Evolutionary conservation across 2,113 vertebrate genomes (phyloP), one percentile per base, ranked within the genome.

Genomic region (Trinectes maculatus): DNA sequence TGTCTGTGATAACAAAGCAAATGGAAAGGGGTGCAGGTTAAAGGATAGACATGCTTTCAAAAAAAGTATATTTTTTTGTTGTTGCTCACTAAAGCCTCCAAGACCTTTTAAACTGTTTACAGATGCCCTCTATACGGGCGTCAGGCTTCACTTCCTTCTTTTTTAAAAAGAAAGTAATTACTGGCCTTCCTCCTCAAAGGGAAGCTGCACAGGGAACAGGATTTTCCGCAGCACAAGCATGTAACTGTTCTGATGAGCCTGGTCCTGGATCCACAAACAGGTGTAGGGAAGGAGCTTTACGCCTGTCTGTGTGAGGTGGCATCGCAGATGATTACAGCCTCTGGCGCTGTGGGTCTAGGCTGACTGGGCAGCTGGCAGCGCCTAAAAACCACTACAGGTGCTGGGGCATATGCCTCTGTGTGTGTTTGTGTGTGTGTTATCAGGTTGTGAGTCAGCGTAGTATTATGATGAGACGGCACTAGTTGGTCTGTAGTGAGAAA

Each of bases 391-490:
- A 79, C 78, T 75, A 79, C 83, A 86, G 82, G 82, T 90, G 87
- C 68, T 69, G 74, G 74, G 57, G 56, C 79, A 82, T 71, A 81
- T 91, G 85, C 44, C 51, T 61, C 25, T 77, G 58, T 54, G 46
- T 58, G 52, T 29, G 52, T 24, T 24, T 66, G 64, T 55, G 62
- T 54, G 63, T 55, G 36, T 39, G 49, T 58, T 58, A 55, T 58
- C 48, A 43, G 68, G 47, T 39, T 76, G 72, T 89, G 85, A 77
- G 74, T 43, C 71, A 53, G 77, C 79, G 84, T 88, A 79, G 59
- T 80, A 83, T 89, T 83, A 88, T 39, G 60, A 75, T 71, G 76
- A 87, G 73, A 87, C 83, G 80, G 86, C 77, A 82, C 81, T 75
- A 78, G 81, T 79, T 67, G 42, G 53, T 72, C 73, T 73, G 62